A percentile compares a stretch with the other conserved stretches of the same genome.
These are phyloP conservation scores for Nemurella pictetii DNA, from an alignment of 2,888 invertebrate genomes.

Conservation along the genomic window DNA sequence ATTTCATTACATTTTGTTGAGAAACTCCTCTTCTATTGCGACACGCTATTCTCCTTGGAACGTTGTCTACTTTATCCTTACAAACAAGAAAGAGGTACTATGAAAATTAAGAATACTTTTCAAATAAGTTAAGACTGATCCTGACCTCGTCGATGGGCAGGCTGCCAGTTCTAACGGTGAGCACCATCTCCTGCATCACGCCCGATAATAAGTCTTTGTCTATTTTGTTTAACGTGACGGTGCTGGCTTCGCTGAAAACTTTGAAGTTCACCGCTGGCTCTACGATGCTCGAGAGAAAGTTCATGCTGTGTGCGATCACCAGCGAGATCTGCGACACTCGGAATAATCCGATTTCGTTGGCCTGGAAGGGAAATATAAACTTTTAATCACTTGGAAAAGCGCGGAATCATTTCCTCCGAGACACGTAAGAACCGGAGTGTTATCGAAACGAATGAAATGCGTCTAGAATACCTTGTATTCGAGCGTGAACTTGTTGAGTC, in stretches of 20 bases:
- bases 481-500: slow-evolving; percentile 52
- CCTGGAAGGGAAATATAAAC: slow-evolving; percentile 26
- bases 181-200: slow-evolving; percentile 73
- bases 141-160: slow-evolving; percentile 67
- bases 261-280: slow-evolving; percentile 38
- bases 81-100: slow-evolving; percentile 30
- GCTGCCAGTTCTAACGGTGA: slow-evolving; percentile 79
- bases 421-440: too few relatives aligned
- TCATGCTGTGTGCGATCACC: slow-evolving; percentile 65
- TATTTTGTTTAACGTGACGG: slow-evolving; percentile 54
- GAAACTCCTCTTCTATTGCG: too few relatives aligned
- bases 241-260: slow-evolving; percentile 41
- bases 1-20: too few relatives aligned
- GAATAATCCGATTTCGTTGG: slow-evolving; percentile 66
- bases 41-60: too few relatives aligned
- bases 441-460: too few relatives aligned
- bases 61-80: too few relatives aligned
- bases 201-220: slow-evolving; percentile 78
- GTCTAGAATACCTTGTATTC: slow-evolving; percentile 50
- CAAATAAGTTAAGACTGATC: too few relatives aligned
- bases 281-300: slow-evolving; percentile 63
- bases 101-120: neutral
- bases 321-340: slow-evolving; percentile 71
- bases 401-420: slow-evolving; percentile 21
- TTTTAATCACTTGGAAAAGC: neutral